These are phyloP conservation scores for Neotragus moschatus DNA, from an alignment of 2,113 vertebrate genomes.

Conservation along the genomic window DNA sequence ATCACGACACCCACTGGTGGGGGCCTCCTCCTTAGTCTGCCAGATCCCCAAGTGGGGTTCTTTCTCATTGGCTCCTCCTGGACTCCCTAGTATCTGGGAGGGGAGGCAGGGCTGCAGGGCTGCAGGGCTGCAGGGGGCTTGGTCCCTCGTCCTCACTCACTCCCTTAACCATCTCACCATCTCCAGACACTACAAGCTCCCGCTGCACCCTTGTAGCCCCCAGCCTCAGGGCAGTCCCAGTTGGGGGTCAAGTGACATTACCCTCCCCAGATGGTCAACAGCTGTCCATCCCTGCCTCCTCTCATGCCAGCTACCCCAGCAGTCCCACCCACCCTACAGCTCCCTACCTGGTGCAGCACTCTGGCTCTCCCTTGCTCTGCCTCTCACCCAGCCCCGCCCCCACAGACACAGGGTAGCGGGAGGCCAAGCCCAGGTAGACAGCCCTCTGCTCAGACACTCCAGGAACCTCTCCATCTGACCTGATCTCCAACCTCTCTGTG, in stretches of 20 bases:
- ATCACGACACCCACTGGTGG: background rate
- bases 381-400: background rate
- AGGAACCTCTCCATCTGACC: background rate
- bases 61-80: background rate
- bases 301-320: background rate
- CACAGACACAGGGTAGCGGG: background rate
- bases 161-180: background rate
- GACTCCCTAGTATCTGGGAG: background rate
- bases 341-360: background rate
- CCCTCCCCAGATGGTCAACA: background rate
- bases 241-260: background rate
- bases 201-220: fast-evolving
- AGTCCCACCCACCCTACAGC: background rate
- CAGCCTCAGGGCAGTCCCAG: background rate
- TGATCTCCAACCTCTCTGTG: background rate
- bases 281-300: background rate
- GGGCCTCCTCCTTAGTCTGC: background rate
- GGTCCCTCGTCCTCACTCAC: background rate
- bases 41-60: background rate
- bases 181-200: background rate
- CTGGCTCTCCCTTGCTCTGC: background rate
- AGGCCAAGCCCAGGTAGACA: background rate
- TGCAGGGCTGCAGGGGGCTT: too few relatives aligned
- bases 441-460: background rate
- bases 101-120: too few relatives aligned